phyloP scores from a whole-genome alignment of 2,888 invertebrate species.

The Lottia gigantea region DNA sequence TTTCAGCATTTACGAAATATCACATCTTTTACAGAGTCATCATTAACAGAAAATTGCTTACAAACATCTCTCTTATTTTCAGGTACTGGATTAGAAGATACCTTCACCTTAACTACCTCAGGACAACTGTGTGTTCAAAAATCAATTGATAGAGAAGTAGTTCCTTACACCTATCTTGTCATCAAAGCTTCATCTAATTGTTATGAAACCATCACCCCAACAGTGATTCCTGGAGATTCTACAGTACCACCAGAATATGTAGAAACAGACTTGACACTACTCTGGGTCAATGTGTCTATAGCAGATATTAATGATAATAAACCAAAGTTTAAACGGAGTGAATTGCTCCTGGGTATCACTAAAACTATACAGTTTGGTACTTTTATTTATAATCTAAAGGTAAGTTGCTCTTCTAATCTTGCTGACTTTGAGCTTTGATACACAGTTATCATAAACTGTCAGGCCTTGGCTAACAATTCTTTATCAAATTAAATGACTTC shows the following conservation, averaged over 20 bases:
- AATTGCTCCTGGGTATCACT: conserved; percentile 94
- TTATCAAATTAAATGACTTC: too few relatives aligned
- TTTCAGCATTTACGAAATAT: too few relatives aligned
- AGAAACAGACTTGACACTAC: conserved; percentile 32
- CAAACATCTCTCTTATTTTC: not conserved
- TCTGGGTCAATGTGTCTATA: conserved; percentile 70
- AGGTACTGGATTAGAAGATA: conserved; percentile 44
- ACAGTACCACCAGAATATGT: conserved; percentile 12
- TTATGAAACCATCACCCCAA: conserved; percentile 31
- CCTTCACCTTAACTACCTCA: conserved; percentile 50
- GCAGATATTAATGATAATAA: conserved; percentile 91
- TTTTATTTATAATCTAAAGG: conserved; percentile 55
- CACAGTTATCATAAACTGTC: too few relatives aligned
- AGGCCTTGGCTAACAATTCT: too few relatives aligned
- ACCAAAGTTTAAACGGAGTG: conserved; percentile 80
- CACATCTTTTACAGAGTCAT: too few relatives aligned
- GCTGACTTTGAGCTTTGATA: too few relatives aligned
- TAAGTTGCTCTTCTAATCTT: too few relatives aligned
- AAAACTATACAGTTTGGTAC: conserved; percentile 92
- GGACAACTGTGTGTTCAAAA: conserved; percentile 51
- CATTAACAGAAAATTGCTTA: too few relatives aligned
- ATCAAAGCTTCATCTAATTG: conserved; percentile 54
- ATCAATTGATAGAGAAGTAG: conserved; percentile 55
- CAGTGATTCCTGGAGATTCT: conserved; percentile 19
- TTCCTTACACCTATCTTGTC: conserved; percentile 43